Conservation (phyloP, 2,888 invertebrate genomes). For the Drosophila helvetica region DNA sequence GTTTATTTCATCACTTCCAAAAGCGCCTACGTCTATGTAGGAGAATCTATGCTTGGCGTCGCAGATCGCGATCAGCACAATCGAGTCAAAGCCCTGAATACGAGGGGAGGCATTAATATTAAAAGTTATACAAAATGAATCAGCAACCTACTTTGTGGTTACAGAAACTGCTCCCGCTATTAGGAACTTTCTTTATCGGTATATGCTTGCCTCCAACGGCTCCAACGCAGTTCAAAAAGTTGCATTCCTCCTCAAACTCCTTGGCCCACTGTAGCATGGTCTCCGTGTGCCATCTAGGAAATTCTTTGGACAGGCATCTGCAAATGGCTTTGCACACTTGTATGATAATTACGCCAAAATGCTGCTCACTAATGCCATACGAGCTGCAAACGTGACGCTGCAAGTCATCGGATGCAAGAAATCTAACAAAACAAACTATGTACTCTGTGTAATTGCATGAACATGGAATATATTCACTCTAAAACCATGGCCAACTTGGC, state of each 20-base stretch:
- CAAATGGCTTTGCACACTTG: not conserved
- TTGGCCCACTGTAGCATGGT: not conserved
- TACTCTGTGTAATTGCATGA: not conserved
- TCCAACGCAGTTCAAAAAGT: constrained; percentile 3
- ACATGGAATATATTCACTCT: not conserved
- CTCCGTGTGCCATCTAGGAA: not conserved
- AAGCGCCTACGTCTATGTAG: no score
- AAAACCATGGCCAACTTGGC: constrained; percentile 1
- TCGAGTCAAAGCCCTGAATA: no score
- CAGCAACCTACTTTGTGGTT: no score
- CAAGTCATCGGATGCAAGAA: not conserved
- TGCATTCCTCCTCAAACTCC: not conserved
- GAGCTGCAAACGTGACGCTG: constrained; percentile 1
- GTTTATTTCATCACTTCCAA: no score
- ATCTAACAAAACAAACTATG: not conserved
- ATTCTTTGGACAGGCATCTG: not conserved
- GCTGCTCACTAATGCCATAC: constrained; percentile 1
- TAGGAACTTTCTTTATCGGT: not conserved
- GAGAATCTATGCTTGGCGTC: no score
- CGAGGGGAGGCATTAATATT: no score
- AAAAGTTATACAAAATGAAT: no score
- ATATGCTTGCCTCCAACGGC: not conserved
- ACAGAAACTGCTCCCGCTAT: not conserved
- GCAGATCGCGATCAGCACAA: no score
- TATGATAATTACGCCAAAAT: not conserved